phyloP scores from a whole-genome alignment of 1,140 invertebrate genomes.

The Drosophila busckii region DNA sequence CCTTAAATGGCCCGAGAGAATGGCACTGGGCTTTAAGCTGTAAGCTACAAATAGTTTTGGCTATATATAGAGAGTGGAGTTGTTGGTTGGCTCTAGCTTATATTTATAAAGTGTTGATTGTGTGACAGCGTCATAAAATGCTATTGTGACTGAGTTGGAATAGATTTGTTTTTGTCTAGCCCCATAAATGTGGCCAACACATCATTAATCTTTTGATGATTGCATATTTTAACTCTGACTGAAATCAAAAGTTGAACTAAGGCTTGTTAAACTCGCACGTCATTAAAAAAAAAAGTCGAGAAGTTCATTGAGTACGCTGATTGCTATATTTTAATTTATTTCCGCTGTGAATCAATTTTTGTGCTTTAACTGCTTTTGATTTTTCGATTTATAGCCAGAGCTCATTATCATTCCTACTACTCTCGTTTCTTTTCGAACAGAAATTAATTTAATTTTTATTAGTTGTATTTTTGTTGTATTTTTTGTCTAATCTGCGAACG shows the following conservation, averaged over 20 bases:
- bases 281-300: no score
- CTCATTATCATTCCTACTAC: no score
- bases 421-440: conserved; percentile 17
- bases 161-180: conserved; percentile 4
- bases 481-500: conserved; percentile 38
- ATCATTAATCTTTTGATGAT: conserved; percentile 35
- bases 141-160: conserved; percentile 25
- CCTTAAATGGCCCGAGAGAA: conserved; percentile 56
- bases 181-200: conserved; percentile 35
- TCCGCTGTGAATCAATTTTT: no score
- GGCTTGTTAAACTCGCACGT: no score
- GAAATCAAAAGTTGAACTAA: no score
- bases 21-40: conserved; percentile 36
- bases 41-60: not conserved
- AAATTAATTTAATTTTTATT: no score
- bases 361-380: no score
- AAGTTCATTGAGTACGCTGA: no score
- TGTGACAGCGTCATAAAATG: conserved; percentile 27
- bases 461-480: not conserved
- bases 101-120: conserved; percentile 25
- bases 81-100: conserved; percentile 1
- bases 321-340: no score
- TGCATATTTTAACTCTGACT: no score
- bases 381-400: no score
- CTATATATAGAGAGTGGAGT: conserved; percentile 15